Conservation (phyloP, 1,140 invertebrate genomes). For the Sinella curviseta region DNA sequence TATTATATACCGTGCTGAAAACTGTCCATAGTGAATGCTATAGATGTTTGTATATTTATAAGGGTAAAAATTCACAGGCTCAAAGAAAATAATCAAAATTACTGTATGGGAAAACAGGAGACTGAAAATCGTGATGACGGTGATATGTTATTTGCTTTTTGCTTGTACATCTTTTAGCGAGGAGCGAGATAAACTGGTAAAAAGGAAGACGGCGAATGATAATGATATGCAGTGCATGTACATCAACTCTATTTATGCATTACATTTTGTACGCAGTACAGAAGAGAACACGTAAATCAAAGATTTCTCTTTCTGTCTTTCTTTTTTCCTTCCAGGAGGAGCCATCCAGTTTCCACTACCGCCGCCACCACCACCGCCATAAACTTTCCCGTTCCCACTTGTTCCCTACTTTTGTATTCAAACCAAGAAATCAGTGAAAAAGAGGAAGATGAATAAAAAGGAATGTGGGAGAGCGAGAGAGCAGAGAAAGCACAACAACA, state of each 20-base stretch:
- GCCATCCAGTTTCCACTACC: neutral
- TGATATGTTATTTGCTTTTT: too few relatives aligned
- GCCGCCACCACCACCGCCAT: neutral
- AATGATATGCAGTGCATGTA: constrained; percentile 15
- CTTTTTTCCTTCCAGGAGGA: neutral
- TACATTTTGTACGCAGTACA: neutral
- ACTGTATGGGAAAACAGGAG: too few relatives aligned
- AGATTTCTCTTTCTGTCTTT: constrained; percentile 12
- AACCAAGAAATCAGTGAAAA: neutral
- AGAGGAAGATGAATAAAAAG: neutral
- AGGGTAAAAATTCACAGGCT: too few relatives aligned
- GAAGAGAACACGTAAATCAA: constrained; percentile 19
- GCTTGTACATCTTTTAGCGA: too few relatives aligned
- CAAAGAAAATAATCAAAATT: too few relatives aligned
- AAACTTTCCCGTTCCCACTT: neutral
- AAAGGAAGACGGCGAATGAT: neutral
- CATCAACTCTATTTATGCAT: constrained; percentile 14
- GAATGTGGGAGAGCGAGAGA: neutral
- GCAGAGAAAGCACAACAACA: neutral
- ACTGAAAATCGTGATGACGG: too few relatives aligned
- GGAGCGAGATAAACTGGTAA: neutral
- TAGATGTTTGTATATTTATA: too few relatives aligned
- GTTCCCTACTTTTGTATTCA: constrained; percentile 2
- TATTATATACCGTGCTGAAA: too few relatives aligned
- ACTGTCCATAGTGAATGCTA: too few relatives aligned